Conservation (phyloP, 2,888 invertebrate species). For the Anarsia innoxiella region DNA sequence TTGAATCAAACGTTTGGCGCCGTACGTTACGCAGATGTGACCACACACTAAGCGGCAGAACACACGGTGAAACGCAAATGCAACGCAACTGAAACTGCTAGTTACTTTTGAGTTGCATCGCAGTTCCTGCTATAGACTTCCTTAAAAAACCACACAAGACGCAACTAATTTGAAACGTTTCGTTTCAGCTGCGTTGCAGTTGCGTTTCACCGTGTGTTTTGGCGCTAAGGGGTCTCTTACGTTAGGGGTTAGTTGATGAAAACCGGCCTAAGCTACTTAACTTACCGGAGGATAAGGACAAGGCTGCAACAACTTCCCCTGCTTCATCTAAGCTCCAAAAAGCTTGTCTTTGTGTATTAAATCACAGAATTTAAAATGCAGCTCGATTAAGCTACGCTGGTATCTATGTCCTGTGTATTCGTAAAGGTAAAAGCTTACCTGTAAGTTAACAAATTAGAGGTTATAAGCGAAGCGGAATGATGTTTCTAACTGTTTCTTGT, state of each 20-base stretch:
- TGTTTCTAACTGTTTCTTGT: neutral
- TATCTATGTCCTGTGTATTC: constrained; percentile 29
- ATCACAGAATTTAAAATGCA: constrained; percentile 24
- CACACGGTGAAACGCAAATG: too few relatives aligned
- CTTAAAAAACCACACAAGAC: neutral
- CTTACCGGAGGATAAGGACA: constrained; percentile 23
- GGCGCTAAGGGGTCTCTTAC: neutral
- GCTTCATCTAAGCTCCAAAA: constrained; percentile 21
- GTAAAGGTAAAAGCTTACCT: constrained; percentile 18
- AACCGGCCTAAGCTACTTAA: neutral
- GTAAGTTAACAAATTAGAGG: neutral
- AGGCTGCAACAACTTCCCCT: constrained; percentile 13
- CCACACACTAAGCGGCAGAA: too few relatives aligned
- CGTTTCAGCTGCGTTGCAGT: neutral
- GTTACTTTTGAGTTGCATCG: neutral
- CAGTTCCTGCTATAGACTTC: neutral
- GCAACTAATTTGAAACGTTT: neutral
- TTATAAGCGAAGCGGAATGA: neutral
- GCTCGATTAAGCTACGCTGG: constrained; percentile 7
- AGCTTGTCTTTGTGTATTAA: constrained; percentile 23
- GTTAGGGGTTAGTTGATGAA: neutral
- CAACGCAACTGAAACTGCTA: too few relatives aligned
- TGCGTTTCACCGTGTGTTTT: neutral
- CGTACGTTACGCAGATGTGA: too few relatives aligned
- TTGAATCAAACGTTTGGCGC: too few relatives aligned